Conservation (phyloP, 2,797 vertebrate genomes). For the Brachymystax lenok region DNA sequence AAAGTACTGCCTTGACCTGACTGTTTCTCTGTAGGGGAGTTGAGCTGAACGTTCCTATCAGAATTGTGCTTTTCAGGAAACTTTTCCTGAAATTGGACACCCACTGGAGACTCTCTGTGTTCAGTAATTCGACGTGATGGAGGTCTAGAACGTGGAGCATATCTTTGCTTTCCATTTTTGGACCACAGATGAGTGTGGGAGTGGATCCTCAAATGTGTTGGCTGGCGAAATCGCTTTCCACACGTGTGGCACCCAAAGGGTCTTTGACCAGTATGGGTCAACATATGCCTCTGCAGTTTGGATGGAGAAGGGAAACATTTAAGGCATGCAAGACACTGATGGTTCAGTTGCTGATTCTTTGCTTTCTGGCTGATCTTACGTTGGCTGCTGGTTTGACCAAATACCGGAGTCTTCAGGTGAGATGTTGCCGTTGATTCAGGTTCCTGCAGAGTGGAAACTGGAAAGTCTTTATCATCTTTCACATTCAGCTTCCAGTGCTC, state of each 20-base stretch:
- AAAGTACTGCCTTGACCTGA: background rate
- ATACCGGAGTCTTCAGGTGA: constrained; percentile 9
- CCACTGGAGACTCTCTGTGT: background rate
- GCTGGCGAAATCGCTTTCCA: constrained; percentile 53
- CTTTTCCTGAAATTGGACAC: background rate
- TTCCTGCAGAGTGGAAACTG: constrained; percentile 1
- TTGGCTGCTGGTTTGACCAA: background rate
- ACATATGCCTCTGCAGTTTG: constrained; percentile 50
- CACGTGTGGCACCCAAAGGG: constrained; percentile 51
- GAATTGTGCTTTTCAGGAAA: background rate
- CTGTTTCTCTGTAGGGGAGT: background rate
- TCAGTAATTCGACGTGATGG: constrained; percentile 12
- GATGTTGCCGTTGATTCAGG: background rate
- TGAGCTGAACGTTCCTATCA: constrained; percentile 1
- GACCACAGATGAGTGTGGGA: constrained; percentile 43
- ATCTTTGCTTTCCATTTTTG: constrained; percentile 43
- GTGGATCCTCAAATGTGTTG: constrained; percentile 54
- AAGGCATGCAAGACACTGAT: constrained; percentile 43
- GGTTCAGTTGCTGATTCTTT: constrained; percentile 4
- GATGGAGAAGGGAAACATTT: constrained; percentile 49
- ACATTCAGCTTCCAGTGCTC: constrained; percentile 24
- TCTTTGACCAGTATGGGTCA: constrained; percentile 53
- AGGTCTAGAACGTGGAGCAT: constrained; percentile 9
- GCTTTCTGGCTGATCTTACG: background rate
- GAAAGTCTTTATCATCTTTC: background rate